Percentiles rank a stretch among this genome's conserved stretches.
Evolutionary conservation across 2,888 invertebrate species (phyloP).

Genomic region (Rhamphomyia laevipes): DNA sequence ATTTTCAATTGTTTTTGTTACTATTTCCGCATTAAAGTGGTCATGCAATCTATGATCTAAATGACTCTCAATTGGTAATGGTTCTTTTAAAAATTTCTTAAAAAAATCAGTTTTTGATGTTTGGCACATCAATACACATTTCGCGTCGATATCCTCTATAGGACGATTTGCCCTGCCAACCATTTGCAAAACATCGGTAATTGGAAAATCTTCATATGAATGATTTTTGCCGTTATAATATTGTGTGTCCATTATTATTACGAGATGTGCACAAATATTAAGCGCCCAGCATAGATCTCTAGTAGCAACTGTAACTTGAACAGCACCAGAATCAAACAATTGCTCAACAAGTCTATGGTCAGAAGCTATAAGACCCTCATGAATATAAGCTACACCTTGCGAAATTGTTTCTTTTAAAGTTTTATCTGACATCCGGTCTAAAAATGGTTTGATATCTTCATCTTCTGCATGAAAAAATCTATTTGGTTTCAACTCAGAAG

Average conservation of each 20-base stretch:
- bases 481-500: slow-evolving; percentile 75
- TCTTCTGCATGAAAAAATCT: slow-evolving; percentile 83
- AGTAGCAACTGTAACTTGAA: slow-evolving; percentile 86
- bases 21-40: slow-evolving; percentile 99
- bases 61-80: slow-evolving; percentile 94
- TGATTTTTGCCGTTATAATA: slow-evolving; percentile 72
- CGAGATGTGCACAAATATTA: slow-evolving; percentile 83
- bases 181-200: slow-evolving; percentile 97
- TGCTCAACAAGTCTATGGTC: slow-evolving; percentile 89
- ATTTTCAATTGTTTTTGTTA: slow-evolving; percentile 98
- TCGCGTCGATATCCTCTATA: slow-evolving; percentile 79
- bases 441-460: slow-evolving; percentile 77
- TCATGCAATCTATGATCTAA: slow-evolving; percentile 96
- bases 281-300: slow-evolving; percentile 88
- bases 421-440: slow-evolving; percentile 79
- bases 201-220: slow-evolving; percentile 94
- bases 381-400: slow-evolving; percentile 94
- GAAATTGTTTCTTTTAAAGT: slow-evolving; percentile 82
- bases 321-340: slow-evolving; percentile 84
- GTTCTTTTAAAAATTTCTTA: slow-evolving; percentile 95
- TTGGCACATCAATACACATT: slow-evolving; percentile 94
- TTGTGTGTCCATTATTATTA: slow-evolving; percentile 94
- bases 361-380: slow-evolving; percentile 77
- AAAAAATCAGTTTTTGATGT: slow-evolving; percentile 97
- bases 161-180: slow-evolving; percentile 93